phyloP scores from a whole-genome alignment of 2,113 vertebrate genomes.

The Thalassarche chlororhynchos region DNA sequence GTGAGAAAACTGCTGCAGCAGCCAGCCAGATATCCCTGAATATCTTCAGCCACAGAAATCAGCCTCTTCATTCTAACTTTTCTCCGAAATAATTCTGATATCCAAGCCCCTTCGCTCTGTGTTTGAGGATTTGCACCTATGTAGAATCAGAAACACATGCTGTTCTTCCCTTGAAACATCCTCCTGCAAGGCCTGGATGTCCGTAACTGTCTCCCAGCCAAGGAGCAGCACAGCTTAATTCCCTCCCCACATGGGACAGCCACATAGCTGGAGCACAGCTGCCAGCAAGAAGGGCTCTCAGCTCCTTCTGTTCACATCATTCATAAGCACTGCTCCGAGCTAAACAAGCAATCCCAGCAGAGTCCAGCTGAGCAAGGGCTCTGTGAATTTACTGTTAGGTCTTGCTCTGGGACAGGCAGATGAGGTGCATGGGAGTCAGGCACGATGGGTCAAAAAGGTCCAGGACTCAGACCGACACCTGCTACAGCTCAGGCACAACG shows the following conservation, averaged over 20 bases:
- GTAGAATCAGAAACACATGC: background rate
- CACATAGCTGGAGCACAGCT: background rate
- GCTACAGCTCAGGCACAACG: background rate
- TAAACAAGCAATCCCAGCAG: background rate
- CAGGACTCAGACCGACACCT: background rate
- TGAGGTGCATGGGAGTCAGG: background rate
- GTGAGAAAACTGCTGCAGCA: background rate
- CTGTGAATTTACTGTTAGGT: background rate
- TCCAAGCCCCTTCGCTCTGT: background rate
- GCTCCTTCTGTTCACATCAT: background rate
- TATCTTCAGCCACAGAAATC: background rate
- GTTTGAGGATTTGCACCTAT: accelerated
- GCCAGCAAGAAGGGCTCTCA: background rate
- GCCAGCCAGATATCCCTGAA: background rate
- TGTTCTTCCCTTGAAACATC: background rate
- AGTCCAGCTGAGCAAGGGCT: background rate
- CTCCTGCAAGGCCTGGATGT: background rate
- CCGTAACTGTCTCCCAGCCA: background rate
- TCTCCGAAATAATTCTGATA: background rate
- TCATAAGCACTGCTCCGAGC: background rate
- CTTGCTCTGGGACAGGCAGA: background rate
- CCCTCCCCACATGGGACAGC: accelerated
- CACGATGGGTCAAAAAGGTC: accelerated
- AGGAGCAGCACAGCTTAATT: background rate
- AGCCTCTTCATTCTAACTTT: background rate